Base-by-base conservation (phyloP, 2,797 vertebrate genomes). In the Acanthurus tractus region DNA sequence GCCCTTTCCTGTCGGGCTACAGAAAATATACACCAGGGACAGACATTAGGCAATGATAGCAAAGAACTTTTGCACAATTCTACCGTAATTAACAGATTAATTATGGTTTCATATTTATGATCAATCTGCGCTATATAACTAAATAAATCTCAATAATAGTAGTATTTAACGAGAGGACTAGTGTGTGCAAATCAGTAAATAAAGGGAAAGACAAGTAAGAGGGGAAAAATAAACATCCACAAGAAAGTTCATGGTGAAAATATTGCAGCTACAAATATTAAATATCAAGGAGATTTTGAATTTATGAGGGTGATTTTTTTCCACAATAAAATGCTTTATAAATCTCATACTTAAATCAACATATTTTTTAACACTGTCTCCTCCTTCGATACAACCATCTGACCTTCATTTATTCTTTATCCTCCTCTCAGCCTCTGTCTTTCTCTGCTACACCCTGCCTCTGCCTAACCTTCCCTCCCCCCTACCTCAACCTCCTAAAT, bases 401-500 rank as follows among this genome's bases (percentile, higher is more conserved):
- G 23, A 70, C 45, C 53, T 61, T 61, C 23, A 63, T 64, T 56
- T 61, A 20, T 52, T 49, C 54, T 52, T 53, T 10, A 61, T 38
- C 64, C 20, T 44, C 64, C 23, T 71, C 49, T 63, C n/a, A 77
- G 62, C 9, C 34, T n/a, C 48, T 34, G 5, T 29, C 12, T 46
- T 56, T 44, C n/a, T 70, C 29, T 82, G 36, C 5, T 29, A n/a
- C 15, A 12, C 57, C 65, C 53, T 76, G 50, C 8, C 40, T n/a
- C 46, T 49, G 9, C 23, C 36, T 66, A 54, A 73, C 52, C 61
- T 46, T 64, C 56, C 44, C 45, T 76, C 56, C 62, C 64, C 63
- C 74, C 46, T 48, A 20, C 44, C 13, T 59, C 61, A 18, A 44
- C 48, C 71, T 70, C 53, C 3, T 23, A 34, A 79, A 86, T 46